A percentile compares a stretch with the other conserved stretches of the same genome.
Evolutionary conservation across 2,113 vertebrate species (phyloP).

Genomic region (Thermophis baileyi): DNA sequence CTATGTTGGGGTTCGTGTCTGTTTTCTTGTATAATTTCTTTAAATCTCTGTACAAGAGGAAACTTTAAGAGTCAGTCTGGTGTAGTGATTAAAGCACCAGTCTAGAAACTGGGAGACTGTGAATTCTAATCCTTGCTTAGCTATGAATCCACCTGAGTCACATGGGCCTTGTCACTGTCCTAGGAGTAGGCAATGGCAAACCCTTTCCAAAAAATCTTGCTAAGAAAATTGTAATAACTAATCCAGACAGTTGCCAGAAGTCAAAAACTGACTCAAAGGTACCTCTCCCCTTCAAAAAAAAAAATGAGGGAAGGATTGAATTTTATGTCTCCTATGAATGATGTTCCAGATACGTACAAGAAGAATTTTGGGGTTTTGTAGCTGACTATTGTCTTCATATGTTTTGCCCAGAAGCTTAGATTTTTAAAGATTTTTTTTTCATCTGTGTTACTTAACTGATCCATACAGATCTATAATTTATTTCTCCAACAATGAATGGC

Average conservation of each 20-base stretch:
- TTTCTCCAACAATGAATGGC: neutral
- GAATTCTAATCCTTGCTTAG: neutral
- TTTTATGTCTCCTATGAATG: neutral
- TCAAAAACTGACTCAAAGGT: neutral
- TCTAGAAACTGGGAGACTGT: neutral
- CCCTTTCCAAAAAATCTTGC: neutral
- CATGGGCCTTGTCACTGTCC: neutral
- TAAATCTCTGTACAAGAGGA: neutral
- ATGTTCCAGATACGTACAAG: neutral
- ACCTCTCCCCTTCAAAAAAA: neutral
- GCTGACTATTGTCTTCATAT: neutral
- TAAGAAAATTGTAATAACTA: neutral
- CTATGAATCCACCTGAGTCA: neutral
- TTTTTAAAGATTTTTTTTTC: neutral
- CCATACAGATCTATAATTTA: neutral
- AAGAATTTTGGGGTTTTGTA: neutral
- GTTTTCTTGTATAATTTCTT: neutral
- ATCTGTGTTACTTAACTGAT: neutral
- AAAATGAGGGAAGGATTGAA: neutral
- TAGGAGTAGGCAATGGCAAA: neutral
- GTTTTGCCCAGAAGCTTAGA: neutral
- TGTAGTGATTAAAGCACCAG: neutral
- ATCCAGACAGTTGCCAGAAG: neutral
- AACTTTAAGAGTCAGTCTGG: neutral
- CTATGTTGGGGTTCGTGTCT: neutral